Evolutionary conservation across 2,888 invertebrate species (phyloP).

Genomic region (Caenorhabditis auriculariae): DNA sequence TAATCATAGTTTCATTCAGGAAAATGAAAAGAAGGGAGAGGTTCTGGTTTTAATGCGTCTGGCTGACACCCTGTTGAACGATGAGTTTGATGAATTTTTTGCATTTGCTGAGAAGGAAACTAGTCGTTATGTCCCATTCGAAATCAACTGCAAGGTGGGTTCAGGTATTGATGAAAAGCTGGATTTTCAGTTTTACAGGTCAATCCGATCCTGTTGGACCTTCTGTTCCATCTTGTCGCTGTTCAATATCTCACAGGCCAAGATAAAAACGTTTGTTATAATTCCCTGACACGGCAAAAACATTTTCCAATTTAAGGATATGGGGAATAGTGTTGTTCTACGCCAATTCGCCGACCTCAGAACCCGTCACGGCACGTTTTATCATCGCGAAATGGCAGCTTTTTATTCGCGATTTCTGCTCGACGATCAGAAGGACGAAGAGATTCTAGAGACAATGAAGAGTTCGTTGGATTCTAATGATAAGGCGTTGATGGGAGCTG

Average conservation of each 20-base stretch:
- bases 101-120: slow-evolving; percentile 11
- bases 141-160: slow-evolving; percentile 12
- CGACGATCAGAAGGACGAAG: slow-evolving; percentile 9
- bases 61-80: slow-evolving; percentile 16
- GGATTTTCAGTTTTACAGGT: too few species aligned
- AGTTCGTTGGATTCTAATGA: slow-evolving; percentile 2
- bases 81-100: slow-evolving; percentile 24
- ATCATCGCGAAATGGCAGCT: slow-evolving; percentile 20
- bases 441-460: slow-evolving; percentile 27
- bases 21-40: slow-evolving; percentile 10
- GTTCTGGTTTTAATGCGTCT: slow-evolving; percentile 13
- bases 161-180: too few species aligned
- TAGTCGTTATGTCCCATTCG: slow-evolving; percentile 11
- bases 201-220: slow-evolving; percentile 16
- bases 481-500: not conserved
- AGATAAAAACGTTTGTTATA: slow-evolving; percentile 5
- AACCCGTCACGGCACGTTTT: slow-evolving; percentile 5
- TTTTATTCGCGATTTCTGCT: slow-evolving; percentile 27
- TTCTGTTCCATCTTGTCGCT: slow-evolving; percentile 23
- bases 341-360: slow-evolving; percentile 21
- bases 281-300: not conserved
- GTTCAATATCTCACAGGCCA: slow-evolving; percentile 15
- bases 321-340: slow-evolving; percentile 15
- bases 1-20: too few species aligned
- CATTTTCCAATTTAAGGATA: slow-evolving; percentile 2